Conservation (phyloP, 2,113 vertebrate genomes). For the Pungitius pungitius region DNA sequence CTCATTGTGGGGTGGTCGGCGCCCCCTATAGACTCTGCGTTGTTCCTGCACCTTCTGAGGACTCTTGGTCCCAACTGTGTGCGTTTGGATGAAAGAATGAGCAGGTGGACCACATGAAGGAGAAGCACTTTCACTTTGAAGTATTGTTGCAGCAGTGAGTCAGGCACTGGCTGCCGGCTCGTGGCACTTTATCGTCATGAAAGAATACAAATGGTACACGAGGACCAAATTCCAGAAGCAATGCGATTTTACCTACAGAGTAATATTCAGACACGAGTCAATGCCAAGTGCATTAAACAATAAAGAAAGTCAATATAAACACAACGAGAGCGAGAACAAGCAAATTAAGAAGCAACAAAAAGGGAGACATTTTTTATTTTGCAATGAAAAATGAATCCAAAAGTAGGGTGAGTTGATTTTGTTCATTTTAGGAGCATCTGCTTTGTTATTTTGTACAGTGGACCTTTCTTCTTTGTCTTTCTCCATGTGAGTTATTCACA, state of each 20-base stretch:
- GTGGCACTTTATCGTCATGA: neutral
- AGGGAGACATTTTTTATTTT: too few species aligned
- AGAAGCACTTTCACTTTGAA: constrained; percentile 30
- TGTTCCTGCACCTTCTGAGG: neutral
- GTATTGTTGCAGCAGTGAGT: constrained; percentile 32
- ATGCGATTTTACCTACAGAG: too few species aligned
- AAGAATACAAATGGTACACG: neutral
- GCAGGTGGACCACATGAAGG: constrained; percentile 38
- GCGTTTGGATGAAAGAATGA: neutral
- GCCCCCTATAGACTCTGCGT: constrained; percentile 26
- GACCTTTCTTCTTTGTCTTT: too few species aligned
- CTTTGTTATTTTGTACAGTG: neutral
- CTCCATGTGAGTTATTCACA: neutral
- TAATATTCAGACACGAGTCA: neutral
- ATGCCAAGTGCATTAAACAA: neutral
- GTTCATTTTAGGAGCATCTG: neutral
- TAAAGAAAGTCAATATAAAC: too few species aligned
- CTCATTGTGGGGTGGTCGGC: constrained; percentile 4
- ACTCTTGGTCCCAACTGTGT: too few species aligned
- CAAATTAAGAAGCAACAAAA: neutral
- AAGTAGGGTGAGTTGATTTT: neutral
- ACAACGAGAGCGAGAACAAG: neutral
- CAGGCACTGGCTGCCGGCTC: neutral
- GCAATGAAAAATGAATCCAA: too few species aligned
- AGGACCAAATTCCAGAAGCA: neutral